Evolutionary conservation across 1,140 invertebrate species (phyloP).

Genomic region (Capitella teleta): DNA sequence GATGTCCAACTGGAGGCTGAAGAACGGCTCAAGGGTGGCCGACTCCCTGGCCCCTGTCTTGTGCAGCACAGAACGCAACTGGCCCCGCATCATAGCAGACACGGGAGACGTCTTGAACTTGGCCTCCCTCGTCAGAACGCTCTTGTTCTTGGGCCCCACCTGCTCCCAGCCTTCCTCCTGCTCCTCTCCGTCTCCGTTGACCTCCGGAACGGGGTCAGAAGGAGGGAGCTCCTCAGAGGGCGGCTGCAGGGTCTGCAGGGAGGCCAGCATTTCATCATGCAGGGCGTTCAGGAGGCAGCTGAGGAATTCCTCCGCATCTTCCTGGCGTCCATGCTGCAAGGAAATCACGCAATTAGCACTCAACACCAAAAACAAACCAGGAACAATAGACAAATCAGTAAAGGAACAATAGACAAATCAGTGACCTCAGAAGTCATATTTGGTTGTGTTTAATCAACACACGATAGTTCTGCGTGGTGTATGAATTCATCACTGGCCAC

Average conservation of each 20-base stretch:
- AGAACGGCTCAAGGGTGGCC: constrained; percentile 74
- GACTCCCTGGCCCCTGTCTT: constrained; percentile 62
- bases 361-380: too few species aligned
- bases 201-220: too few species aligned
- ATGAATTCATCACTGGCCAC: too few species aligned
- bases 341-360: not conserved
- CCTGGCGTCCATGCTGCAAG: constrained; percentile 46
- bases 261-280: constrained; percentile 88
- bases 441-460: too few species aligned
- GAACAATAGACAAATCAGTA: too few species aligned
- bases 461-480: too few species aligned
- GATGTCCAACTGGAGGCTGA: constrained; percentile 84
- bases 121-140: constrained; percentile 60
- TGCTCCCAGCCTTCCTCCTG: constrained; percentile 50
- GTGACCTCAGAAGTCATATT: too few species aligned
- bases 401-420: too few species aligned
- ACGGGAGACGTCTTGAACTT: constrained; percentile 61
- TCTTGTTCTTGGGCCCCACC: constrained; percentile 77
- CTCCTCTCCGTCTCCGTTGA: too few species aligned
- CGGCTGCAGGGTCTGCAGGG: too few species aligned
- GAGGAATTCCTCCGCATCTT: constrained; percentile 91
- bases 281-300: constrained; percentile 82
- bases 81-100: constrained; percentile 82
- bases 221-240: too few species aligned
- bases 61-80: constrained; percentile 65